Conservation (phyloP, 2,113 vertebrate species). For the zebrafish (Danio rerio) region GRCz12tu NC_133199.1:6080501-6081000, state of each 20-base stretch:
- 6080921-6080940: no score
- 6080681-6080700: slow-evolving; percentile 77
- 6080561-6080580: slow-evolving; percentile 75
- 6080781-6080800: neutral
- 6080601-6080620: slow-evolving; percentile 56
- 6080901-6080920: no score
- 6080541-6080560: slow-evolving; percentile 69
- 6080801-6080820: slow-evolving; percentile 27
- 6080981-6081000: no score
- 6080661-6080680: slow-evolving; percentile 69
- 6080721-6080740: slow-evolving; percentile 76
- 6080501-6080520: slow-evolving; percentile 79
- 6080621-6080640: slow-evolving; percentile 60
- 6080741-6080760: slow-evolving; percentile 62
- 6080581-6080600: neutral
- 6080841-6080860: no score
- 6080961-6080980: no score
- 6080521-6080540: slow-evolving; percentile 67
- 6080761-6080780: slow-evolving; percentile 47
- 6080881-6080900: no score
- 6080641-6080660: slow-evolving; percentile 63
- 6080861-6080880: no score
- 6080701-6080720: slow-evolving; percentile 84
- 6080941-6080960: no score
- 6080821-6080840: neutral